phyloP scores from a whole-genome alignment of 2,797 vertebrate species.

The Spondyliosoma cantharus region DNA sequence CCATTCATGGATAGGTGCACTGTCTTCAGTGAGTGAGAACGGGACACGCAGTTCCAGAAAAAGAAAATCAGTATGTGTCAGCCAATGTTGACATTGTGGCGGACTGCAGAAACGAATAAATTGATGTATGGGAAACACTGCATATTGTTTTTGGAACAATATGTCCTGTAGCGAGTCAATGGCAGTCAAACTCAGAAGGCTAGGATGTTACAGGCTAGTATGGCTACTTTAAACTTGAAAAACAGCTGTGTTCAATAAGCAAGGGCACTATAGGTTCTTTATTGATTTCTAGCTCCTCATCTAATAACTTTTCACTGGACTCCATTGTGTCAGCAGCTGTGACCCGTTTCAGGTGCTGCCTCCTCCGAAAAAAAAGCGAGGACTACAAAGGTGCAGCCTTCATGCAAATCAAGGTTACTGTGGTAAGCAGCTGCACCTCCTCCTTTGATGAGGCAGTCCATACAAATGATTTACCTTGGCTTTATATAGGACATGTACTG shows the following conservation, averaged over 20 bases:
- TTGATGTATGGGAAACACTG: too few species aligned
- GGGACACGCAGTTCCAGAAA: too few species aligned
- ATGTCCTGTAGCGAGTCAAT: too few species aligned
- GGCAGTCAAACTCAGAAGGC: neutral
- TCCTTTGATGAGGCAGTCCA: constrained; percentile 13
- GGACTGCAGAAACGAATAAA: too few species aligned
- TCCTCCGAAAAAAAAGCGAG: constrained; percentile 12
- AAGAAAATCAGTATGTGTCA: too few species aligned
- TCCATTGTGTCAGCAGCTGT: constrained; percentile 42
- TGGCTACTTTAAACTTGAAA: neutral
- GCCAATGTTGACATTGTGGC: too few species aligned
- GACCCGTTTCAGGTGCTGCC: constrained; percentile 41
- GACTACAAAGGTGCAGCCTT: constrained; percentile 43
- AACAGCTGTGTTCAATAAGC: neutral
- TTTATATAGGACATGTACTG: constrained; percentile 32
- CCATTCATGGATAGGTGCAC: too few species aligned
- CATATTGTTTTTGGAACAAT: too few species aligned
- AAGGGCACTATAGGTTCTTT: neutral
- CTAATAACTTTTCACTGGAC: constrained; percentile 19
- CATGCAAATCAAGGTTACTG: constrained; percentile 24
- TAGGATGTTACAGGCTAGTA: neutral
- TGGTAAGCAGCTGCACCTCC: constrained; percentile 24
- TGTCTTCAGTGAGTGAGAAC: too few species aligned
- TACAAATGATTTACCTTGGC: constrained; percentile 28
- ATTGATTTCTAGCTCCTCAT: constrained; percentile 23